Evolutionary conservation across 2,888 invertebrate species (phyloP), one percentile per base, ranked within the genome.

Genomic region (Mythimna lalbum): DNA sequence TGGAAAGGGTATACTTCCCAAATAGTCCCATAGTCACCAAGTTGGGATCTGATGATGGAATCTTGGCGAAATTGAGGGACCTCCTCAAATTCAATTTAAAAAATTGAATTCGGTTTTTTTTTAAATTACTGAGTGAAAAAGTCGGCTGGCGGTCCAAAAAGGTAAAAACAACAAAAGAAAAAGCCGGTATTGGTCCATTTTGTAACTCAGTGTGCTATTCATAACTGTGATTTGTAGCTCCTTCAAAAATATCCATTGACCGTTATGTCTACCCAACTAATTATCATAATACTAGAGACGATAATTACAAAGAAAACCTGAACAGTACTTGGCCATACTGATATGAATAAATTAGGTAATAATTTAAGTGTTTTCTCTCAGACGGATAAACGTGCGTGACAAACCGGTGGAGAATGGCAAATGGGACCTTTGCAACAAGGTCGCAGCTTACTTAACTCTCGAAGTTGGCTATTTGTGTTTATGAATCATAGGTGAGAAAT

Each of bases 371-470:
- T 81, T 86, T 84, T 85, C 83, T 84, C 83, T 82, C 43, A 69
- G 59, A 74, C 64, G 63, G 78, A 79, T 83, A 81, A 80, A 86
- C 83, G 85, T 81, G 87, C 89, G 90, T 92, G 93, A 93, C 92
- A 91, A 90, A 87, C 89, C 86, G 75, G 75, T 76, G 86, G 93
- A 91, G 94, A 94, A 93, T 89, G 93, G 93, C 90, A 84, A 85
- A 84, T 73, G 81, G 90, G 90, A 92, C 92, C 93, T 93, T 90
- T 89, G 70, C 80, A 67, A 83, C 94, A 94, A 94, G 94, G 94
- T 89, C 94, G 89, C 78, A 90, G 89, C 84, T 86, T 85, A 82
- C 84, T 84, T 85, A 83, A 87, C 87, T 86, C 79, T 74, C 82
- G 70, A 82, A 67, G 70, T 80, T 81, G 81, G 82, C 78, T 84